Base-by-base conservation (phyloP, 2,797 vertebrate species). In the Ammospiza maritima region DNA sequence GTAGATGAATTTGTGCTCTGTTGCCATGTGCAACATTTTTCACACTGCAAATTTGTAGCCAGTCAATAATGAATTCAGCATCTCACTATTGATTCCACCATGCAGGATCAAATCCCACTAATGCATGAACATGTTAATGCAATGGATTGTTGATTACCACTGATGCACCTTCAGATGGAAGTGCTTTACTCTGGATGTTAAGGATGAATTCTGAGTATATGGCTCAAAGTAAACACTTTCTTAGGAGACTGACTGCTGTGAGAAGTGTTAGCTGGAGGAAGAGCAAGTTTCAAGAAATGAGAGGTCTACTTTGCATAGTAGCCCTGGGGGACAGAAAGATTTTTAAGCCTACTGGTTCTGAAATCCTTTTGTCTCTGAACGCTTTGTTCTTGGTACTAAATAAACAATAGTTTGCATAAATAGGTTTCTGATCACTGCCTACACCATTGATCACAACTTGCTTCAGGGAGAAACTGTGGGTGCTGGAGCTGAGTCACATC, bases 391-490 rank as follows among this genome's bases (percentile, higher is more conserved):
- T 53, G 11, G 27, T 25, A 58, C 45, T 86, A 84, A 93, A 86
- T 78, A 93, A 95, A 78, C 70, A 92, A 23, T 20, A 50, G 61
- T 77, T 96, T 85, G 42, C 38, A 88, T 75, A 47, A 92, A 90
- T 34, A 74, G 13, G 45, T 74, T 92, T 84, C 91, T 86, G 85
- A 94, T 95, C 89, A 61, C 54, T 62, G 30, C 26, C 30, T 58
- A 84, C 4, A 6, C n/a, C 89, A 79, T 21, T 57, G 91, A 84
- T 91, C 58, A 53, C 32, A 75, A 60, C 48, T 87, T 75, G 51
- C 87, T 78, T 21, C 66, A 38, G 70, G 89, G 50, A 65, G 34
- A 79, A 78, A 9, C 29, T 20, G 26, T 0, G 10, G 79, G 29
- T 60, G 21, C 61, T 91, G 88, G 79, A 76, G 23, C 36, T 48